Evolutionary conservation across 1,140 invertebrate species (phyloP), one percentile per base, ranked within the genome.

Genomic region (Trichonephila clavata): DNA sequence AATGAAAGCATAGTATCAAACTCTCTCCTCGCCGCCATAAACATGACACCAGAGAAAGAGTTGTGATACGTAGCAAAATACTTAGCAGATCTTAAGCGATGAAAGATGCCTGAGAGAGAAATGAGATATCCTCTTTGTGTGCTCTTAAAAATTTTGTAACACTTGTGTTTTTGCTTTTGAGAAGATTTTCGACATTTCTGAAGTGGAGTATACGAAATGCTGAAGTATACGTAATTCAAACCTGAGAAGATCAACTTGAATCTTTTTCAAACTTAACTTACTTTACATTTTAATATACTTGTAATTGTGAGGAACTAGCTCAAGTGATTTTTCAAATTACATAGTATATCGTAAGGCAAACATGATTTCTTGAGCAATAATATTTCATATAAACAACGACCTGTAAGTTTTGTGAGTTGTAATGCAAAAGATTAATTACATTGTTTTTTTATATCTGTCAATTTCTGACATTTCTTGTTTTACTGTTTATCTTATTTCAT

Each of bases 71-170:
- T 32, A 32, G 16, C 24, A 10, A 77, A 77, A 32, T 32, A 39
- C 71, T 77, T 32, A 4, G 18, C 3, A 32, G 27, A 77, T 39
- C 71, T 77, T 18, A 77, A 77, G 2, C 71, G 71, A 77, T 39
- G 71, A 77, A 77, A 77, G 71, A 77, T 27, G 27, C 0, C 27
- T 77, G 71, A 27, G 32, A 32, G 71, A 77, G 71, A 77, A 77
- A 77, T 77, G 71, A 77, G 71, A 77, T 77, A 16, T 8, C 5
- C 71, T 77, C 71, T 77, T 77, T 77, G 71, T 77, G 24, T 10
- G 21, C 10, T 7, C 32, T 32, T 3, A 13, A 32, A 77, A 32
- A 39, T 18, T 50, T 7, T 50, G 61, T 63, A 6, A 63, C 61
- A 63, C 16, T 6, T 16, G 14, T 24, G 27, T 77, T 77, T 27